Conservation (phyloP, 1,140 invertebrate species). For the Magallana gigas region DNA sequence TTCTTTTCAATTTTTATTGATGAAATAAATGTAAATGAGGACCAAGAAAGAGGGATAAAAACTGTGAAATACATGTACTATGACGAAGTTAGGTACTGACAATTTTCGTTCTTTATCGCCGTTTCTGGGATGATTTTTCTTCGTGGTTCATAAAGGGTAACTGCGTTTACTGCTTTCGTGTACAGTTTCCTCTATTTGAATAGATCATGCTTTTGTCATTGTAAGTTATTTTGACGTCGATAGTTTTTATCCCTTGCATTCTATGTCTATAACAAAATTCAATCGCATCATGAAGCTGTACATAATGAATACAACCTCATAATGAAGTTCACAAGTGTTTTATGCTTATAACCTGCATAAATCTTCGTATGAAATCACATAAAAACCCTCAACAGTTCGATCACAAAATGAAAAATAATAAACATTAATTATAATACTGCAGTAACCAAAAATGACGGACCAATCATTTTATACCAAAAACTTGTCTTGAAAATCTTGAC, state of each 20-base stretch:
- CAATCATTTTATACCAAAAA: neutral
- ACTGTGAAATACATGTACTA: too few relatives aligned
- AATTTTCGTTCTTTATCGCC: neutral
- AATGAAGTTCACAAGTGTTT: too few relatives aligned
- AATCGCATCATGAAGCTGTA: too few relatives aligned
- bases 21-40: too few relatives aligned
- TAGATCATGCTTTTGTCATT: neutral
- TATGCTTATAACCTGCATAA: too few relatives aligned
- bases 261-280: neutral
- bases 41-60: too few relatives aligned
- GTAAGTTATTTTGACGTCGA: neutral
- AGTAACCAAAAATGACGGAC: neutral
- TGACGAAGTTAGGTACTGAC: too few relatives aligned
- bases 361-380: too few relatives aligned
- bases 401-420: too few relatives aligned
- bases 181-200: neutral
- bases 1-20: too few relatives aligned
- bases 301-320: too few relatives aligned
- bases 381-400: too few relatives aligned
- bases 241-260: neutral
- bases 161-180: neutral
- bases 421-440: neutral
- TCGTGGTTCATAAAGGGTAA: constrained; percentile 29
- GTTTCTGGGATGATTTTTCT: neutral
- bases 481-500: neutral